phyloP scores from a whole-genome alignment of 2,888 invertebrate genomes.

The Achlya flavicornis region DNA sequence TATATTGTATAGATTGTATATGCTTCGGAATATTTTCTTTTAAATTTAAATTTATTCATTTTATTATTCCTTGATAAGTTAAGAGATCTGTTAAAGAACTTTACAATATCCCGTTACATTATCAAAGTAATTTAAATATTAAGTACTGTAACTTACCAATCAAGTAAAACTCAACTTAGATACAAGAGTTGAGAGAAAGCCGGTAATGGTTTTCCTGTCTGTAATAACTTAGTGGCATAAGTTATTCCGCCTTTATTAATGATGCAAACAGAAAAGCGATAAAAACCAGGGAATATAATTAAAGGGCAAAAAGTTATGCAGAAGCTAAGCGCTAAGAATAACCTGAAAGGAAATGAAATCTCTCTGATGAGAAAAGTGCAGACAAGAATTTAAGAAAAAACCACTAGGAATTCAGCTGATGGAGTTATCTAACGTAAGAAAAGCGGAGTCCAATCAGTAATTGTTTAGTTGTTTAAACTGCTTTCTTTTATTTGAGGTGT shows the following conservation, averaged over 20 bases:
- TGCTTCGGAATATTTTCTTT: no score
- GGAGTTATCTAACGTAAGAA: constrained; percentile 48
- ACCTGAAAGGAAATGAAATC: constrained; percentile 52
- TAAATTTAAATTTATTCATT: no score
- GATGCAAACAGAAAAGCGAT: constrained; percentile 47
- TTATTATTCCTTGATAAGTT: no score
- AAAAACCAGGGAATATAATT: constrained; percentile 42
- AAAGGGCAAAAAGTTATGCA: constrained; percentile 41
- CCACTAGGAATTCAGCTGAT: constrained; percentile 52
- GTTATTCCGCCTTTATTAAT: constrained; percentile 48
- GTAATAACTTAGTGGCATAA: constrained; percentile 44
- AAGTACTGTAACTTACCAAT: constrained; percentile 2
- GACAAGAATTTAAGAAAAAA: constrained; percentile 47
- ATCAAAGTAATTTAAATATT: constrained; percentile 21
- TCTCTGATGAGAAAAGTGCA: constrained; percentile 49
- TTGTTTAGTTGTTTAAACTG: constrained; percentile 12
- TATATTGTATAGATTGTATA: no score
- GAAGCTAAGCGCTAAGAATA: constrained; percentile 39
- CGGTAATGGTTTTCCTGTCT: constrained; percentile 43
- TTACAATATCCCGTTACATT: no score
- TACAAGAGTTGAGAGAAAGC: constrained; percentile 20
- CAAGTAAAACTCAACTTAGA: not conserved
- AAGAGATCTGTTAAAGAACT: no score
- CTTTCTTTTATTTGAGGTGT: not conserved
- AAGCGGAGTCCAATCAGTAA: constrained; percentile 36